Conservation (phyloP, 1,140 invertebrate genomes). For the Drosophila albomicans region DNA sequence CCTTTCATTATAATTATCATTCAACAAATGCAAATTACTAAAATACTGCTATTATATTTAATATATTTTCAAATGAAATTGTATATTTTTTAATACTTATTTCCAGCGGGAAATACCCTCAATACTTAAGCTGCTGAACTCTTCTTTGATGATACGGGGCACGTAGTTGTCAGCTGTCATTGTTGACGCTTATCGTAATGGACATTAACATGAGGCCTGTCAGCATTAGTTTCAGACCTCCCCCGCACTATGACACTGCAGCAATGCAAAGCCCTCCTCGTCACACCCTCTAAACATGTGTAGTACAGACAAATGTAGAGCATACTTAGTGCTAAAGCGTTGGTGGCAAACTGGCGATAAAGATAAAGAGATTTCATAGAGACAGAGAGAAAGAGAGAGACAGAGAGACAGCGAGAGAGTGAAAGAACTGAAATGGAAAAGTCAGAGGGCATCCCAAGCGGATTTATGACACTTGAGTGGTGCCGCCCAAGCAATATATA, state of each 20-base stretch:
- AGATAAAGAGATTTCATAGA: constrained; percentile 14
- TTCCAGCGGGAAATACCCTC: not conserved
- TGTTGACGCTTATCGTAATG: constrained; percentile 24
- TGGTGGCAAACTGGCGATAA: constrained; percentile 15
- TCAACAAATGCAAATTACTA: too few relatives aligned
- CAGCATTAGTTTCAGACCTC: constrained; percentile 29
- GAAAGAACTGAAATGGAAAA: not conserved
- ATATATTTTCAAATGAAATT: too few relatives aligned
- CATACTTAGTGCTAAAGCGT: constrained; percentile 10
- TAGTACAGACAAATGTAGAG: constrained; percentile 6
- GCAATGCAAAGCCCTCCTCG: not conserved
- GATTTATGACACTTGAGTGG: constrained; percentile 30
- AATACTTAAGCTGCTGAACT: not conserved
- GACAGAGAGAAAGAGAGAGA: constrained; percentile 1
- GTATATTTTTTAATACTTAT: not conserved
- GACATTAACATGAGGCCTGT: constrained; percentile 34
- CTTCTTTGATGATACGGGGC: not conserved
- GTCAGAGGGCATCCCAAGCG: constrained; percentile 11
- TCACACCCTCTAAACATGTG: not conserved
- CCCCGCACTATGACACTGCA: not conserved
- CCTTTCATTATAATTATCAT: too few relatives aligned
- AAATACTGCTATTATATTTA: too few relatives aligned
- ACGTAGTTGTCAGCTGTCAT: constrained; percentile 22
- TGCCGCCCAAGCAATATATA: constrained; percentile 12
- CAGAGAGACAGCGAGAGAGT: too few relatives aligned